phyloP scores from a whole-genome alignment of 2,888 invertebrate species.

The Ametastegia equiseti region DNA sequence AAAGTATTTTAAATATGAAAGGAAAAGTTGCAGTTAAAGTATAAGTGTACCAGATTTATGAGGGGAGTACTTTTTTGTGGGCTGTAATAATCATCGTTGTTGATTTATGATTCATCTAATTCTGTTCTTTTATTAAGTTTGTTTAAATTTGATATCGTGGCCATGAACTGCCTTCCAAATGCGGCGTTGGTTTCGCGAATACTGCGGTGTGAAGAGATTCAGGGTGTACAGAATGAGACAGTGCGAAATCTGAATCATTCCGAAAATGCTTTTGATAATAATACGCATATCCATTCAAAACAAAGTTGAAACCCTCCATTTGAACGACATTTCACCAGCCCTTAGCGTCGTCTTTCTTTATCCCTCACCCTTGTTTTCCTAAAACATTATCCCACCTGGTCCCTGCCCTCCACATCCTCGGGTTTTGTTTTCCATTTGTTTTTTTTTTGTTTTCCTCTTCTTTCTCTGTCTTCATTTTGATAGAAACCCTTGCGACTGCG shows the following conservation, averaged over 20 bases:
- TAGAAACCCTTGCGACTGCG: conserved; percentile 2
- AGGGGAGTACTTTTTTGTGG: background rate
- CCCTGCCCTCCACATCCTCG: background rate
- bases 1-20: conserved; percentile 21
- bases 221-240: background rate
- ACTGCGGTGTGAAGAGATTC: too few relatives aligned
- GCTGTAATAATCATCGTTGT: background rate
- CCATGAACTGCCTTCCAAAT: background rate
- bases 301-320: background rate
- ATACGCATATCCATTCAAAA: background rate
- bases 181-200: too few relatives aligned
- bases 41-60: conserved; percentile 21
- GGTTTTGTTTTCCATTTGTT: background rate
- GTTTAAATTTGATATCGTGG: background rate
- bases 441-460: background rate
- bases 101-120: too few relatives aligned
- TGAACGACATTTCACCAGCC: background rate
- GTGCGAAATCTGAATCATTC: background rate
- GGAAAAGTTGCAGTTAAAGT: background rate
- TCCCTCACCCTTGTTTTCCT: conserved; percentile 34
- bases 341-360: conserved; percentile 24
- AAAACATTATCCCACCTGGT: conserved; percentile 38
- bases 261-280: conserved; percentile 3
- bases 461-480: background rate
- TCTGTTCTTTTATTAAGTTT: background rate